Conservation (phyloP, 2,113 vertebrate genomes). For the Trichechus manatus region DNA sequence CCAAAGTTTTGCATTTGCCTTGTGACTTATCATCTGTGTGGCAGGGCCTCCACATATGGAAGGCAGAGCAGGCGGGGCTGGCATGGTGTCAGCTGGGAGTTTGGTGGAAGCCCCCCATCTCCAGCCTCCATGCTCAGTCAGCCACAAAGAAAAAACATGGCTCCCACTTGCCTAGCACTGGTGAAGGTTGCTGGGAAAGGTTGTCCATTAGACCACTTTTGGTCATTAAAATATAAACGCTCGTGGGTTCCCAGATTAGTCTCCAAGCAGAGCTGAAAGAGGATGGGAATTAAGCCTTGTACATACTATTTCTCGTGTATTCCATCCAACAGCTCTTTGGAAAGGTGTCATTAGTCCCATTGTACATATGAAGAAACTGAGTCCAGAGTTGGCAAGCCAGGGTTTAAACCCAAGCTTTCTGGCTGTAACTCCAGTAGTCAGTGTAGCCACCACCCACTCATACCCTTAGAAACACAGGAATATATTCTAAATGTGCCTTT, state of each 20-base stretch:
- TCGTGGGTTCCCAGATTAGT: neutral
- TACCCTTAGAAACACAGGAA: slow-evolving; percentile 36
- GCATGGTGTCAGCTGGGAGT: neutral
- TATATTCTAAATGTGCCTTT: neutral
- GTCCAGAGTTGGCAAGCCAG: slow-evolving; percentile 16
- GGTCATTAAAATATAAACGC: slow-evolving; percentile 19
- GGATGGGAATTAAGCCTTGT: neutral
- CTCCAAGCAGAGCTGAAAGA: neutral
- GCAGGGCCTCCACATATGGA: neutral
- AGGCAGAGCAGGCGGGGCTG: neutral
- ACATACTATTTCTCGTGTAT: neutral
- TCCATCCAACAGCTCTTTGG: neutral
- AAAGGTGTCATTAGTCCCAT: slow-evolving; percentile 10
- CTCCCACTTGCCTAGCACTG: neutral
- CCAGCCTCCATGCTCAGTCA: neutral
- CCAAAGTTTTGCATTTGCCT: slow-evolving; percentile 40
- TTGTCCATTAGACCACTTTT: neutral
- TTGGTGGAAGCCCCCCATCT: neutral
- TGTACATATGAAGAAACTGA: slow-evolving; percentile 43
- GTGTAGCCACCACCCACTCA: neutral
- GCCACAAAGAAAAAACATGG: neutral
- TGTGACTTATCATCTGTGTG: neutral
- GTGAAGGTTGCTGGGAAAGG: neutral
- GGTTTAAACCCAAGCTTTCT: slow-evolving; percentile 47
- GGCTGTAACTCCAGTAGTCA: neutral